These are phyloP conservation scores for Smithornis capensis DNA, from an alignment of 2,113 vertebrate genomes.

Conservation along the genomic window DNA sequence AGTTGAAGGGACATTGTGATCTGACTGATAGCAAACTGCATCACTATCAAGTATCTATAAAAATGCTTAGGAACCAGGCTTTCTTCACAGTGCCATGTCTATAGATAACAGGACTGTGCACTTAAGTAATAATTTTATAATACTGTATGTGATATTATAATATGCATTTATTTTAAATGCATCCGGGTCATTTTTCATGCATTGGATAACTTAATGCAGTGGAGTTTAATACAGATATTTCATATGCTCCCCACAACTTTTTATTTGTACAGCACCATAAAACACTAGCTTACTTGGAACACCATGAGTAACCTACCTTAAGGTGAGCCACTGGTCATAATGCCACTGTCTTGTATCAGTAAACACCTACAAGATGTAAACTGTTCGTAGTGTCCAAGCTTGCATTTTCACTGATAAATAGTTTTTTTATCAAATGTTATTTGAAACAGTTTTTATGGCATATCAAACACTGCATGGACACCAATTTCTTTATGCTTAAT, in stretches of 20 bases:
- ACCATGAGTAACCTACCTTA: not conserved
- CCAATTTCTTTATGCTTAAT: conserved; percentile 53
- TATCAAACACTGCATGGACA: conserved; percentile 68
- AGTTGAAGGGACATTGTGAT: conserved; percentile 73
- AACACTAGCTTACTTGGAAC: conserved; percentile 50
- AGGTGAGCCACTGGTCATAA: conserved; percentile 34
- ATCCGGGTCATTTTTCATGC: conserved; percentile 73
- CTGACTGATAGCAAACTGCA: conserved; percentile 58
- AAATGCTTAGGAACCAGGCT: conserved; percentile 62
- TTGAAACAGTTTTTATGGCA: conserved; percentile 64
- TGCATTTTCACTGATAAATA: conserved; percentile 70
- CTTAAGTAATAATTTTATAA: conserved; percentile 78
- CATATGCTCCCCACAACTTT: conserved; percentile 67
- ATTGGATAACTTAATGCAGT: conserved; percentile 71
- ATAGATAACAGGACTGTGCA: conserved; percentile 71
- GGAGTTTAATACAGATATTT: conserved; percentile 75
- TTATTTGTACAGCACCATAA: conserved; percentile 74
- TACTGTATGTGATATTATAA: conserved; percentile 68
- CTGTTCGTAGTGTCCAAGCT: conserved; percentile 56
- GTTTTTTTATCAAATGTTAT: conserved; percentile 68
- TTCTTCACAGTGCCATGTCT: conserved; percentile 72
- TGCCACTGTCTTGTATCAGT: conserved; percentile 32
- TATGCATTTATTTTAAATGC: conserved; percentile 81
- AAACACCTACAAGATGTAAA: conserved; percentile 53
- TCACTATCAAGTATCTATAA: conserved; percentile 67